phyloP scores from a whole-genome alignment of 2,797 vertebrate species.

The Rhinoraja longicauda region DNA sequence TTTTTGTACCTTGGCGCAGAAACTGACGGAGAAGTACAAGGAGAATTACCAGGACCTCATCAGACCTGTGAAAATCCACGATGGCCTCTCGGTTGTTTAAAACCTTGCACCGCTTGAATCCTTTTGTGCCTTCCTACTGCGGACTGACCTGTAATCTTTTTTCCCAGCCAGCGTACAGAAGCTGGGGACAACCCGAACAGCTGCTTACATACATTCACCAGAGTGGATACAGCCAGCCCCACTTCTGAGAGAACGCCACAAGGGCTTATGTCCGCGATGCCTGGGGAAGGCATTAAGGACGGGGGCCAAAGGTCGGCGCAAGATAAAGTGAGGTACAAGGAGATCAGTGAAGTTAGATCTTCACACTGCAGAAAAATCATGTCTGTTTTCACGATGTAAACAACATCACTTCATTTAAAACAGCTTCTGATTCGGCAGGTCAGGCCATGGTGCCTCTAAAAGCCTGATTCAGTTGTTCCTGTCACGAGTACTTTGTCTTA shows the following conservation, averaged over 20 bases:
- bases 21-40: conserved; percentile 65
- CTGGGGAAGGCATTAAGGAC: conserved; percentile 78
- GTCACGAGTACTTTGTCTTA: conserved; percentile 99
- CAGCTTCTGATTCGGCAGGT: conserved; percentile 54
- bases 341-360: conserved; percentile 82
- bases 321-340: conserved; percentile 94
- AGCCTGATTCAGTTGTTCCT: conserved; percentile 88
- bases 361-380: conserved; percentile 67
- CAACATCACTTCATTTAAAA: conserved; percentile 62
- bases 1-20: conserved; percentile 42
- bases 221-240: conserved; percentile 76
- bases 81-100: conserved; percentile 76
- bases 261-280: conserved; percentile 77
- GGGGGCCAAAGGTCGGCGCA: conserved; percentile 90
- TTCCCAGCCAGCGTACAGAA: conserved; percentile 85
- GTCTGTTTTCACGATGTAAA: conserved; percentile 67
- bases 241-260: conserved; percentile 84
- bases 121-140: conserved; percentile 70
- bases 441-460: conserved; percentile 83
- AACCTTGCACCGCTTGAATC: conserved; percentile 77
- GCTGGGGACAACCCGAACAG: conserved; percentile 77
- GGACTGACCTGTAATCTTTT: conserved; percentile 82
- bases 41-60: conserved; percentile 59
- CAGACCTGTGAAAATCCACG: conserved; percentile 74
- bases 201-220: conserved; percentile 82